Evolutionary conservation across 2,113 vertebrate species (phyloP), one percentile per base, ranked within the genome.

Genomic region (Stigmatopora argus): DNA sequence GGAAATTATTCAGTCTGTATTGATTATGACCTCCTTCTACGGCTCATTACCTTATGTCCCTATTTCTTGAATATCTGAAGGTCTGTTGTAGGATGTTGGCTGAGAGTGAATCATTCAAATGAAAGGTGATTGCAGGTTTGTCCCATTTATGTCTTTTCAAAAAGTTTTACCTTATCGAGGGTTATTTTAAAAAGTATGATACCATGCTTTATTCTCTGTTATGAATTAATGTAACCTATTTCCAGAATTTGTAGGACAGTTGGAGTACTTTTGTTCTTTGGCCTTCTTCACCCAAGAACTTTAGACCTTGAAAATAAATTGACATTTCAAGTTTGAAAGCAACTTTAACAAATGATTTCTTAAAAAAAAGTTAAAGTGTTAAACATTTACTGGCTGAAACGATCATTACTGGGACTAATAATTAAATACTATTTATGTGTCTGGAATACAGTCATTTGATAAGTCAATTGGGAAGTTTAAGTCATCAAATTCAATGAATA

Each of bases 1-100:
- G 41, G 59, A 61, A 61, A 61, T 61, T 61, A 61, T 61, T 61
- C 59, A 61, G 59, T 61, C 59, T 13, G 59, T 61, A 61, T 61
- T 61, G 59, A 61, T 61, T 61, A 61, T 61, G 59, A 61, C 59
- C 59, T 46, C 59, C n/a, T 61, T 61, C 38, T 61, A 61, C 12
- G 59, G 59, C 59, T 61, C 59, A 61, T 61, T 61, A 61, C 38
- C 59, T 61, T 45, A 61, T 45, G 59, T 61, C 41, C 59, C 44
- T 61, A 61, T 61, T 61, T 61, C 41, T 45, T 61, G 59, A 61
- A 45, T 44, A 44, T 21, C 59, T 61, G 59, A 61, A 61, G 59
- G 59, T 61, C 12, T 61, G 59, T 45, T 45, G 38, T 45, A 45
- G 59, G 59, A 61, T 61, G 19, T 46, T 15, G 59, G 59, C 41